Conservation (phyloP, 2,113 vertebrate genomes). For the Spilogale gracilis region DNA sequence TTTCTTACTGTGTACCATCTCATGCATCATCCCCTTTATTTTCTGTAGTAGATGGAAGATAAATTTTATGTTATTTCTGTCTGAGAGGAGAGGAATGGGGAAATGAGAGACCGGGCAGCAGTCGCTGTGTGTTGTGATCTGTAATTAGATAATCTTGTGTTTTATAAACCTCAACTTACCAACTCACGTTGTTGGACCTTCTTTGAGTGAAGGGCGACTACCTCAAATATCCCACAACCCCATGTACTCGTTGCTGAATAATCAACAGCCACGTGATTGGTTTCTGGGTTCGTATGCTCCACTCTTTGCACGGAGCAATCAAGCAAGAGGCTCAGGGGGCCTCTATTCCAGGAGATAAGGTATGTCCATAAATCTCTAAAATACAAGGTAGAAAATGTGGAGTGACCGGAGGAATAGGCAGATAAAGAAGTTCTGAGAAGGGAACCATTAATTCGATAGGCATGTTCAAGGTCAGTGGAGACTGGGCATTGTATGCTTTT, state of each 20-base stretch:
- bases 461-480: background rate
- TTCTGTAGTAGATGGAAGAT: background rate
- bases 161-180: background rate
- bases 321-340: background rate
- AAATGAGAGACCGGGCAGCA: background rate
- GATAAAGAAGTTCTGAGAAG: constrained; percentile 19
- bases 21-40: background rate
- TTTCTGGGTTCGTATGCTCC: background rate
- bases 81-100: background rate
- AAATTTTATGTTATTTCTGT: constrained; percentile 47
- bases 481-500: background rate
- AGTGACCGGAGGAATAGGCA: background rate
- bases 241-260: background rate
- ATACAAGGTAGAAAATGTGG: background rate
- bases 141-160: background rate
- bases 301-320: background rate
- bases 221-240: background rate
- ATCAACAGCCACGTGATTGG: background rate
- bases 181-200: background rate
- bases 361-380: background rate
- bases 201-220: background rate
- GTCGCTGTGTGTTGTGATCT: background rate
- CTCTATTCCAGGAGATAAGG: background rate
- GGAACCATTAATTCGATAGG: background rate
- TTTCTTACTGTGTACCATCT: background rate